These are phyloP conservation scores for Teleopsis dalmanni DNA, from an alignment of 1,140 invertebrate species.

Conservation along the genomic window DNA sequence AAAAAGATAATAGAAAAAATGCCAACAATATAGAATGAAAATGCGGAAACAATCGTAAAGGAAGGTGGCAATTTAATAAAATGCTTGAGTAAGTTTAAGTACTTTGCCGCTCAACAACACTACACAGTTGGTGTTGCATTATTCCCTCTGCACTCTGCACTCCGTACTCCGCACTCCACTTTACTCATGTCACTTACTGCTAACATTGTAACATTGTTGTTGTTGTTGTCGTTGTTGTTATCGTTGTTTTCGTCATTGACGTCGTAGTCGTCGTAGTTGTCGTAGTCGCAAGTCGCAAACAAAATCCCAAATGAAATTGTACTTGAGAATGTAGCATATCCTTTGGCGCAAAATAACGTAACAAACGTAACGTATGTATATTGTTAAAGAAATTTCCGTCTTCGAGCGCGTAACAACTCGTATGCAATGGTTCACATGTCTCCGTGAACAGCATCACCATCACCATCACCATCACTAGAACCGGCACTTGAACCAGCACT, in stretches of 20 bases:
- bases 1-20: constrained; percentile 7
- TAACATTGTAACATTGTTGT: too few relatives aligned
- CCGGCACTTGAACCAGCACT: background rate
- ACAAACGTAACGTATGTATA: too few relatives aligned
- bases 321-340: background rate
- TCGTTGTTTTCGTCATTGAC: too few relatives aligned
- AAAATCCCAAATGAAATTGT: background rate
- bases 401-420: too few relatives aligned
- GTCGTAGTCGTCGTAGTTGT: background rate
- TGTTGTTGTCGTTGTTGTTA: too few relatives aligned
- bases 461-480: too few relatives aligned
- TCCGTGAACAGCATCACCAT: too few relatives aligned
- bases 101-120: background rate
- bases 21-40: background rate
- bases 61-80: constrained; percentile 45
- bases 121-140: background rate
- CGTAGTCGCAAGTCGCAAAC: background rate
- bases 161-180: too few relatives aligned
- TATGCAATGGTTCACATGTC: too few relatives aligned
- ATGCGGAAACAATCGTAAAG: constrained; percentile 26
- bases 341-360: constrained; percentile 5
- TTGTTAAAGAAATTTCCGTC: too few relatives aligned
- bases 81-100: constrained; percentile 38
- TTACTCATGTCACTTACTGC: too few relatives aligned
- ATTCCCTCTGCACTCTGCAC: too few relatives aligned